Evolutionary conservation across 2,797 vertebrate species (phyloP), one percentile per base, ranked within the genome.

Genomic region (Diplodus puntazzo): DNA sequence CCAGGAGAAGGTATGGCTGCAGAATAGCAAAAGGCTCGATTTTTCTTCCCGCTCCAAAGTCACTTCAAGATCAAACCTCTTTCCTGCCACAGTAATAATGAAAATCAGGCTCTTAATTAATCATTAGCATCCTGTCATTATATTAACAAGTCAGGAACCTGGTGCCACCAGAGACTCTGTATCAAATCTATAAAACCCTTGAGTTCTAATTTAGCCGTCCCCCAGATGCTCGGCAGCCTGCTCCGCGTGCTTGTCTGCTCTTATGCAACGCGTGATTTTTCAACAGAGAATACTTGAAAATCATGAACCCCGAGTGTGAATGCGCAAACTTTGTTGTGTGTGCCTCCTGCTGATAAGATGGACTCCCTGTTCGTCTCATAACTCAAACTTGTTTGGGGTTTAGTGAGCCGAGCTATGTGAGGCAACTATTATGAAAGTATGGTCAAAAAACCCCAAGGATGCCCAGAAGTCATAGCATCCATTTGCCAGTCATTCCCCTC

Each of bases 41-140:
- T 89, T 87, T 87, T 58, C 84, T 65, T 81, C 65, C 82, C 86
- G 80, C 75, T 86, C 84, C 92, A 95, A 95, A 93, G 95, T 95
- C 94, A 95, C 86, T 87, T 92, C 83, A 94, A 94, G 91, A 92
- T 92, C 92, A 90, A 77, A 88, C 85, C 77, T 74, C 77, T 86
- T 71, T 86, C 78, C 77, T 55, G 63, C 70, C 67, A 83, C 75
- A 84, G 86, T 81, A 80, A 90, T 89, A 90, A 91, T 87, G 90
- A 85, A 80, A 89, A 87, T 78, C 72, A 17, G 69, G 34, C 53
- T 87, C 79, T 92, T 91, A 91, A 91, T 93, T 93, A 93, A 91
- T 93, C 87, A 91, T 92, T 87, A 88, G 82, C 78, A 77, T 78
- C 88, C 76, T 87, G 91, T 90, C 88, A 89, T 91, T 87, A 85